Evolutionary conservation across 1,140 invertebrate species (phyloP), one percentile per base, ranked within the genome.

Genomic region (Drosophila jambulina): DNA sequence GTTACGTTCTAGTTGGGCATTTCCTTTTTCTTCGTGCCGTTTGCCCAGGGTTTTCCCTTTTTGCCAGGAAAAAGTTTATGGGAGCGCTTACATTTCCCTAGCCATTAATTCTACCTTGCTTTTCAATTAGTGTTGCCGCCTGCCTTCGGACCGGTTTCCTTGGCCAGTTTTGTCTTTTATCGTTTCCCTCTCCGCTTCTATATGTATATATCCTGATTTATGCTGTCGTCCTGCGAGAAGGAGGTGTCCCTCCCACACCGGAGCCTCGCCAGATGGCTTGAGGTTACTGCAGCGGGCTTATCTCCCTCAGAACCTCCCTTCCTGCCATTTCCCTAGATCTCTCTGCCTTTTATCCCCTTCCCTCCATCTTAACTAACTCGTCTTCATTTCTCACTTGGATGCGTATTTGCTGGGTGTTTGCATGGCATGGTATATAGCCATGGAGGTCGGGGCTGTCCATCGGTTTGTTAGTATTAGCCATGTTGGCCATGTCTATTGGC

Each of bases 381-480:
- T 91, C 87, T 91, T 91, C 88, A 91, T 91, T 91, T 91, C 83
- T 83, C 87, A 91, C 80, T 84, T 83, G 80, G 83, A 42, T 91
- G 86, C 64, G 75, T 90, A 83, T 90, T 90, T 90, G 79, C 87
- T 49, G 58, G 69, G 77, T 62, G 46, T 74, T 61, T 78, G 53
- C 62, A 62, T 74, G 65, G 36, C 13, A 23, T 12, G 42, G n/a
- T 49, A 23, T 58, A 25, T 53, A 10, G 54, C 32, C 21, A 29
- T 9, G 53, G 67, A 59, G 57, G 67, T 72, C 43, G 21, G 43
- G n/a, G 21, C 36, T 49, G 69, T 34, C 67, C 45, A 58, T 49
- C 43, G 70, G 36, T 71, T 27, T 63, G 65, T 49, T 48, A 36
- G 75, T 63, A 49, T 77, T 78, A 71, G 75, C 79, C 75, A 78